These are phyloP conservation scores for Notolabrus celidotus DNA, from an alignment of 2,797 vertebrate genomes.

Conservation along the genomic window DNA sequence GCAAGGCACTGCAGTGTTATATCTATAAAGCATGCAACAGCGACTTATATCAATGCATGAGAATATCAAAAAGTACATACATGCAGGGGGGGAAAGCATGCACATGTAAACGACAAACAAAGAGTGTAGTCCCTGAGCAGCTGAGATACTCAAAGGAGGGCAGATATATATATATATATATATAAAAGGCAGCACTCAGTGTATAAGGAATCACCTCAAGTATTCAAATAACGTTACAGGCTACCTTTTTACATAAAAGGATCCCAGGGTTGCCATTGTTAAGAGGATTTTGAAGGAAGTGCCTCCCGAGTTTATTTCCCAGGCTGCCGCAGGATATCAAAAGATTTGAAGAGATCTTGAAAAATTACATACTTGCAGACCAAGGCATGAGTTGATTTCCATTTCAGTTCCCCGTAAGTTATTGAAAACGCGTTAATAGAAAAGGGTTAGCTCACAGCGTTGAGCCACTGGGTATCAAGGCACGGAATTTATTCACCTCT, in stretches of 20 bases:
- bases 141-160: conserved; percentile 44
- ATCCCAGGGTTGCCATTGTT: conserved; percentile 53
- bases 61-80: not conserved
- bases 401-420: conserved; percentile 55
- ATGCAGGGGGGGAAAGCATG: conserved; percentile 22
- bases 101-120: conserved; percentile 7
- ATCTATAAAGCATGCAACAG: conserved; percentile 64
- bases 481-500: conserved; percentile 32
- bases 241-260: conserved; percentile 45
- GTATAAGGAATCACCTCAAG: conserved; percentile 52
- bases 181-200: conserved; percentile 15
- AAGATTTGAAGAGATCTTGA: conserved; percentile 42
- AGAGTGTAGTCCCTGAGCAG: conserved; percentile 21
- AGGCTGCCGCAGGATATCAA: conserved; percentile 48
- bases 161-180: conserved; percentile 28
- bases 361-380: conserved; percentile 54
- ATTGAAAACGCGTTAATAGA: conserved; percentile 55
- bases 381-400: conserved; percentile 46
- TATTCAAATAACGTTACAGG: conserved; percentile 53
- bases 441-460: conserved; percentile 23
- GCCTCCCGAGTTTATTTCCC: conserved; percentile 62
- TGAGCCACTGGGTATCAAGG: conserved; percentile 31
- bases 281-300: conserved; percentile 41
- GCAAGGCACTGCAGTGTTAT: conserved; percentile 58
- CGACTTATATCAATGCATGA: conserved; percentile 33